Percentiles rank a stretch among this genome's conserved stretches.
Conservation (phyloP, 2,797 vertebrate genomes). For the Eremophila alpestris region DNA sequence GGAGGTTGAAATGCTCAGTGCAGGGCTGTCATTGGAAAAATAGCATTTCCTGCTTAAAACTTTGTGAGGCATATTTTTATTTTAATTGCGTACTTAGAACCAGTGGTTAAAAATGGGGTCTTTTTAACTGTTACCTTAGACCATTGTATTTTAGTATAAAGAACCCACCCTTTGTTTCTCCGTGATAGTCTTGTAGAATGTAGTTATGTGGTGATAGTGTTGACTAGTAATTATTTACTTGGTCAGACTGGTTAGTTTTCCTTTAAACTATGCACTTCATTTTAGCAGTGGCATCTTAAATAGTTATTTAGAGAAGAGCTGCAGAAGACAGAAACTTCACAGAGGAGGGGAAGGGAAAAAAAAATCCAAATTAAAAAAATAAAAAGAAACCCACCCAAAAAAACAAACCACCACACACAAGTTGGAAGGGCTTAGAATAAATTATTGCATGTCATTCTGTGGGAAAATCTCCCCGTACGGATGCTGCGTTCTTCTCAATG, state of each 20-base stretch:
- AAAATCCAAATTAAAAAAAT: not conserved
- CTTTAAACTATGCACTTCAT: not conserved
- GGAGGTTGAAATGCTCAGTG: not conserved
- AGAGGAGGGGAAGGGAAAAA: not conserved
- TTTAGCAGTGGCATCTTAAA: not conserved
- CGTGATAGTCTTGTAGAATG: not conserved
- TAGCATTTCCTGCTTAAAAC: not conserved
- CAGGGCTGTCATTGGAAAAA: not conserved
- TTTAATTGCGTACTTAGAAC: not conserved
- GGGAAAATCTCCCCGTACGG: slow-evolving; percentile 39
- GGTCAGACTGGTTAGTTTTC: not conserved
- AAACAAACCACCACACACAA: not conserved
- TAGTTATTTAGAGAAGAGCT: slow-evolving; percentile 21
- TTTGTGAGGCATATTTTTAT: not conserved
- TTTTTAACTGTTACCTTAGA: not conserved
- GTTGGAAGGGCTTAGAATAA: slow-evolving; percentile 59
- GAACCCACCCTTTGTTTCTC: not conserved
- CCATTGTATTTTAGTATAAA: not conserved
- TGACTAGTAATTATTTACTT: not conserved
- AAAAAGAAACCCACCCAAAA: not conserved
- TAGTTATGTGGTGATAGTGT: not conserved
- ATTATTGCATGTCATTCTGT: slow-evolving; percentile 52
- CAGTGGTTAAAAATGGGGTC: not conserved
- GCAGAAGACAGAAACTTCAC: slow-evolving; percentile 23
- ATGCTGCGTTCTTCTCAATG: not conserved